Evolutionary conservation across 2,797 vertebrate genomes (phyloP).

Genomic region (Channa striata): DNA sequence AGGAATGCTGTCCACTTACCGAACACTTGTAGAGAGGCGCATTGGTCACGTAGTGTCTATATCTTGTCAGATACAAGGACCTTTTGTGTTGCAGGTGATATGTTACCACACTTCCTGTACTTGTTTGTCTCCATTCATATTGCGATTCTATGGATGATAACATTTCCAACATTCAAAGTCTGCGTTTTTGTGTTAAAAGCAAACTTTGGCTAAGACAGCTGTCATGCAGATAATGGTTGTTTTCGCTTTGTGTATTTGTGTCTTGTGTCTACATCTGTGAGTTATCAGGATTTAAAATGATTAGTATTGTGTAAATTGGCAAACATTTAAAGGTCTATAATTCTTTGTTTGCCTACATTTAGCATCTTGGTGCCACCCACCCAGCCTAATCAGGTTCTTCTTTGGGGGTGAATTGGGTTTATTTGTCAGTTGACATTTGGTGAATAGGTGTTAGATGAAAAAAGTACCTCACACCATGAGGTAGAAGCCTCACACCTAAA

Average conservation of each 20-base stretch:
- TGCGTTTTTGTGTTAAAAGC: conserved; percentile 45
- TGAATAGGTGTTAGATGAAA: conserved; percentile 74
- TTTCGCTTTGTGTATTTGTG: conserved; percentile 19
- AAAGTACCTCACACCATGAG: conserved; percentile 76
- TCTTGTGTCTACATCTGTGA: conserved; percentile 30
- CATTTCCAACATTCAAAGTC: conserved; percentile 35
- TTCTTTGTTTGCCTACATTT: conserved; percentile 76
- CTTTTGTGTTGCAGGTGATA: conserved; percentile 61
- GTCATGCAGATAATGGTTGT: conserved; percentile 34
- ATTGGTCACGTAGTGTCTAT: conserved; percentile 55
- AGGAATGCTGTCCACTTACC: conserved; percentile 63
- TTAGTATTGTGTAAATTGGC: conserved; percentile 36
- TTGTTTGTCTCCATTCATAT: conserved; percentile 60
- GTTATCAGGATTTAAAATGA: conserved; percentile 48
- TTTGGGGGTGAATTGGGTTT: conserved; percentile 57
- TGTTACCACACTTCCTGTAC: conserved; percentile 49
- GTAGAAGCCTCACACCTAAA: conserved; percentile 64
- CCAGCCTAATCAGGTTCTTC: conserved; percentile 60
- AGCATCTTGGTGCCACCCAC: conserved; percentile 67
- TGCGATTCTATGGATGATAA: conserved; percentile 56
- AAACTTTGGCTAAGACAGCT: conserved; percentile 54
- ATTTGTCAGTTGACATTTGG: conserved; percentile 79
- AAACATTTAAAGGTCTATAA: conserved; percentile 65
- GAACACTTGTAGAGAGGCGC: conserved; percentile 38
- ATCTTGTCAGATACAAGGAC: conserved; percentile 63